These are phyloP conservation scores for Coreoperca whiteheadi DNA, from an alignment of 2,113 vertebrate genomes.

Conservation along the genomic window DNA sequence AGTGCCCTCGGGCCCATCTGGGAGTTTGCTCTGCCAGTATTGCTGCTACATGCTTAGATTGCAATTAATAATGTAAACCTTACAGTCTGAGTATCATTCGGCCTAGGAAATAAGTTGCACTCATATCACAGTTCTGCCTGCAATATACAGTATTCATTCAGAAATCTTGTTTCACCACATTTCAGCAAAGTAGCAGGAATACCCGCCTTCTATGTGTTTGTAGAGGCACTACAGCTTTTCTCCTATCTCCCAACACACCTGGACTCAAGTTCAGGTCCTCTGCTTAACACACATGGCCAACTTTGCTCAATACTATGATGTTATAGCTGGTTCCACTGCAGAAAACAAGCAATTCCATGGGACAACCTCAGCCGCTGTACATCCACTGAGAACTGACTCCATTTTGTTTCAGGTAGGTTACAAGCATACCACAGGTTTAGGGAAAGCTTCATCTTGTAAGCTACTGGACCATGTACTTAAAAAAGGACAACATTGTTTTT, in stretches of 20 bases:
- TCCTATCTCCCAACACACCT: conserved; percentile 73
- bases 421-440: conserved; percentile 48
- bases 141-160: conserved; percentile 28
- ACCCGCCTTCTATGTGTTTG: conserved; percentile 24
- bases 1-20: conserved; percentile 29
- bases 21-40: conserved; percentile 27
- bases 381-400: conserved; percentile 57
- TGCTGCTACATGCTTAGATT: conserved; percentile 45
- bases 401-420: conserved; percentile 62
- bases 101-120: conserved; percentile 41
- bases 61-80: conserved; percentile 66
- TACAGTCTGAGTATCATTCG: conserved; percentile 25
- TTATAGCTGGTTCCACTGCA: conserved; percentile 71
- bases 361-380: conserved; percentile 44
- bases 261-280: conserved; percentile 51
- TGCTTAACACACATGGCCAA: conserved; percentile 68
- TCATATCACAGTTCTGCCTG: conserved; percentile 24
- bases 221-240: conserved; percentile 14
- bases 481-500: conserved; percentile 11
- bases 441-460: conserved; percentile 54
- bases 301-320: conserved; percentile 62
- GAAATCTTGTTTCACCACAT: conserved; percentile 42
- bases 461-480: conserved; percentile 37
- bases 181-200: conserved; percentile 35
- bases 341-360: conserved; percentile 71